Conservation (phyloP, 2,113 vertebrate genomes). For the Heterochromis multidens region DNA sequence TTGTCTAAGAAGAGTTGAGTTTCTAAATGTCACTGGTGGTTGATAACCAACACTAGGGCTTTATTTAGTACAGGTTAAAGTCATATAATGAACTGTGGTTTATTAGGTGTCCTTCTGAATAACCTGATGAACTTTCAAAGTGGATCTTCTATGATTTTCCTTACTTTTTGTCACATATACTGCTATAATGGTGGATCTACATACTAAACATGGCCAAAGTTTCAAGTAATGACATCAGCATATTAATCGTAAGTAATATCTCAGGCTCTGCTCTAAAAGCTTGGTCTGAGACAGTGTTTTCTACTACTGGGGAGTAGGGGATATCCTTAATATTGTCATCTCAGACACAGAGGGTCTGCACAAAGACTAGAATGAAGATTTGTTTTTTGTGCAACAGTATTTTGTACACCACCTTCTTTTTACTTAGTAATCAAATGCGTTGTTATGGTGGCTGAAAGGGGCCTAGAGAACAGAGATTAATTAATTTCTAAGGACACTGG, state of each 20-base stretch:
- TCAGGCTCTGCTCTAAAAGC: too few species aligned
- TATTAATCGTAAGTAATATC: not conserved
- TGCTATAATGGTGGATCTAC: not conserved
- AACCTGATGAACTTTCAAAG: not conserved
- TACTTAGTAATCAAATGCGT: conserved; percentile 15
- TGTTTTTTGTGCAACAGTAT: not conserved
- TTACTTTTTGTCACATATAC: not conserved
- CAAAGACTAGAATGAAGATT: not conserved
- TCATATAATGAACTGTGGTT: not conserved
- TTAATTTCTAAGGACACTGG: conserved; percentile 53
- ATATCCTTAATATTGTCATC: not conserved
- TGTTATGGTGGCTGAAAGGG: not conserved
- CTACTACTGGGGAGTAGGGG: not conserved
- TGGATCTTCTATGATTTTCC: not conserved
- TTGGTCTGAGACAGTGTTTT: not conserved
- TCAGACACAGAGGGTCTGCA: not conserved
- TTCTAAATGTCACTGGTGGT: not conserved
- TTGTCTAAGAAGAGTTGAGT: not conserved
- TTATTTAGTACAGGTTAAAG: not conserved
- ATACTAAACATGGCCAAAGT: not conserved
- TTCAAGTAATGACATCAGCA: not conserved
- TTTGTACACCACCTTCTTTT: not conserved
- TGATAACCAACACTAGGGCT: not conserved
- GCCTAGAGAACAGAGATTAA: conserved; percentile 21
- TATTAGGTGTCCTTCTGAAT: not conserved